Percentiles rank a stretch among this genome's conserved stretches.
Evolutionary conservation across 2,888 invertebrate genomes (phyloP).

Genomic region (Andrena flavipes): DNA sequence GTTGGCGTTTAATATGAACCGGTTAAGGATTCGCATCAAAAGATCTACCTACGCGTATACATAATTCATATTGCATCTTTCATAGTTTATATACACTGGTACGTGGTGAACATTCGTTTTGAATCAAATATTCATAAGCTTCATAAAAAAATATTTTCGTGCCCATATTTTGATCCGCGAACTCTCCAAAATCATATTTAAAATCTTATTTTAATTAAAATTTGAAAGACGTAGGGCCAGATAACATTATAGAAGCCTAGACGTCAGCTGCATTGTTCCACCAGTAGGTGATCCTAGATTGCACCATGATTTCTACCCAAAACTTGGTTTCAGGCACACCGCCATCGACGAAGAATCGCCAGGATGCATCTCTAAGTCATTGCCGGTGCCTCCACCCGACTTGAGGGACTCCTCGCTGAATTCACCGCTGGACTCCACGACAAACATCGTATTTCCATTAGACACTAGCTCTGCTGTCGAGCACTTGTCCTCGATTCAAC

Average conservation of each 20-base stretch:
- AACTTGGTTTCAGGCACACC: constrained; percentile 82
- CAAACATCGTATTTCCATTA: constrained; percentile 45
- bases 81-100: not conserved
- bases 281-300: too few relatives aligned
- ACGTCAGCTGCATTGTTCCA: too few relatives aligned
- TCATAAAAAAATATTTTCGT: not conserved
- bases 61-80: constrained; percentile 12
- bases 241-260: too few relatives aligned
- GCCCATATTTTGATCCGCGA: not conserved
- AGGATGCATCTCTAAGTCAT: constrained; percentile 67
- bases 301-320: not conserved
- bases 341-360: constrained; percentile 85
- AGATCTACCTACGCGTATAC: not conserved
- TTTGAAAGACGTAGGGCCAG: too few relatives aligned
- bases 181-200: not conserved
- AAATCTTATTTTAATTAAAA: too few relatives aligned
- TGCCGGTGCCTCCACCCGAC: constrained; percentile 41
- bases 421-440: constrained; percentile 30
- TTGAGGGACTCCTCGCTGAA: constrained; percentile 24
- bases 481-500: constrained; percentile 10
- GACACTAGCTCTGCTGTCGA: constrained; percentile 11
- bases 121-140: constrained; percentile 1
- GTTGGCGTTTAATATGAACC: not conserved
- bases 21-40: not conserved
- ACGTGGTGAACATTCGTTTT: constrained; percentile 7